Evolutionary conservation across 2,888 invertebrate genomes (phyloP).

Genomic region (Limnephilus rhombicus): DNA sequence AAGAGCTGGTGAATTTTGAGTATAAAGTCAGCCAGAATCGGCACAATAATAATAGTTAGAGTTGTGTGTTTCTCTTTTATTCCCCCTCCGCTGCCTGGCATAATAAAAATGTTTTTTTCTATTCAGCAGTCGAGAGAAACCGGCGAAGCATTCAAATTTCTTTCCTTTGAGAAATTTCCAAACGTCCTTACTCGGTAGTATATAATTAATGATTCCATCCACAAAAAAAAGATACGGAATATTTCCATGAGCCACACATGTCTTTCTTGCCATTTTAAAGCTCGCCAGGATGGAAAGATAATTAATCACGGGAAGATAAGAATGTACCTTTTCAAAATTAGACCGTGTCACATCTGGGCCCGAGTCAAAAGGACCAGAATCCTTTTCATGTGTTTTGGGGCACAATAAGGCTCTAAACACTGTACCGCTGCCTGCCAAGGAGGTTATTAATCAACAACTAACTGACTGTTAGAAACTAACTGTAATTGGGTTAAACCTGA

Average conservation of each 20-base stretch:
- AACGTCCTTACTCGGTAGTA: slow-evolving; percentile 56
- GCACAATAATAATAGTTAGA: background rate
- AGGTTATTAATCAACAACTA: slow-evolving; percentile 44
- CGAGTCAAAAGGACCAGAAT: slow-evolving; percentile 62
- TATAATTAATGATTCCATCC: slow-evolving; percentile 65
- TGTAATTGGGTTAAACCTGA: slow-evolving; percentile 45
- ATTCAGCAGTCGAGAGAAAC: slow-evolving; percentile 52
- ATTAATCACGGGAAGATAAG: slow-evolving; percentile 66
- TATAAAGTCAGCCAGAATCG: background rate
- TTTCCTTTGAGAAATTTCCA: slow-evolving; percentile 61
- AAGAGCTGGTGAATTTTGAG: background rate
- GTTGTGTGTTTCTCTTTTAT: background rate
- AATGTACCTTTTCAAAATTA: slow-evolving; percentile 66
- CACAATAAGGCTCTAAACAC: slow-evolving; percentile 55
- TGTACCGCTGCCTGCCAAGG: background rate
- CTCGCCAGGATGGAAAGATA: slow-evolving; percentile 54
- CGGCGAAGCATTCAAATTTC: slow-evolving; percentile 63
- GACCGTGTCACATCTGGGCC: slow-evolving; percentile 66
- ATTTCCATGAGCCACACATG: slow-evolving; percentile 64
- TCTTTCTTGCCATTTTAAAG: slow-evolving; percentile 66
- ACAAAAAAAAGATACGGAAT: slow-evolving; percentile 60
- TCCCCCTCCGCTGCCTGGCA: slow-evolving; percentile 13
- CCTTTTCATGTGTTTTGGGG: slow-evolving; percentile 63
- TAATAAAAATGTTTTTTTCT: slow-evolving; percentile 63
- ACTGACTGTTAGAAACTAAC: slow-evolving; percentile 14